Conservation (phyloP, 2,797 vertebrate species). For the Acestrorhynchus altus region DNA sequence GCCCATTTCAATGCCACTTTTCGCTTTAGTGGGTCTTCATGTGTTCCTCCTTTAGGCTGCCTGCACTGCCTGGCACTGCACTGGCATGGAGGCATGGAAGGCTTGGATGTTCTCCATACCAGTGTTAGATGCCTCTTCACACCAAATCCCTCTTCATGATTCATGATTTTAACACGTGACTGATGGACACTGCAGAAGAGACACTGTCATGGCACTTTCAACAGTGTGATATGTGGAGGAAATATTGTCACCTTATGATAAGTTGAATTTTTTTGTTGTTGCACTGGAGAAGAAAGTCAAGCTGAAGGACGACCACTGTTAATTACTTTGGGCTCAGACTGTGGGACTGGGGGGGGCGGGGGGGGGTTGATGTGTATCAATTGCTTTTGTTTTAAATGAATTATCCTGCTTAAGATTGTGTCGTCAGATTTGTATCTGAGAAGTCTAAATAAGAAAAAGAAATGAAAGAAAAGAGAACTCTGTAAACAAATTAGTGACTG, state of each 20-base stretch:
- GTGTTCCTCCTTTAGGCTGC: constrained; percentile 71
- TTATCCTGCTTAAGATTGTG: constrained; percentile 21
- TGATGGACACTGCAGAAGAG: constrained; percentile 76
- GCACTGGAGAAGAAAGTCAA: constrained; percentile 47
- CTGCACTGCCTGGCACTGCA: constrained; percentile 76
- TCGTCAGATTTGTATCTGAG: constrained; percentile 36
- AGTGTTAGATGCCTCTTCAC: constrained; percentile 66
- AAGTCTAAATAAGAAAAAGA: not conserved
- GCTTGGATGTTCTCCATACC: constrained; percentile 86
- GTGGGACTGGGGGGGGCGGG: constrained; percentile 12
- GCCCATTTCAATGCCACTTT: constrained; percentile 77
- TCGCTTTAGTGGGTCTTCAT: constrained; percentile 80
- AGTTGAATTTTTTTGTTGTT: constrained; percentile 51
- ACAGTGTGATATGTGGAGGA: constrained; percentile 66
- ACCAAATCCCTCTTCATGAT: constrained; percentile 34
- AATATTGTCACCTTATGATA: constrained; percentile 46
- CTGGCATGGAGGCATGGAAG: constrained; percentile 78
- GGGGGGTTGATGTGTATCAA: constrained; percentile 28
- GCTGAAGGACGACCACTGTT: constrained; percentile 35
- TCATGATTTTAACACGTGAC: constrained; percentile 68
- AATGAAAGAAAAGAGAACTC: constrained; percentile 58
- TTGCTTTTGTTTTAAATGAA: not conserved
- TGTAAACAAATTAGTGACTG: constrained; percentile 76
- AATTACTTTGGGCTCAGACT: constrained; percentile 28
- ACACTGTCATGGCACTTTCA: constrained; percentile 80